phyloP scores from a whole-genome alignment of 2,888 invertebrate species.

The Bombylius discolor region DNA sequence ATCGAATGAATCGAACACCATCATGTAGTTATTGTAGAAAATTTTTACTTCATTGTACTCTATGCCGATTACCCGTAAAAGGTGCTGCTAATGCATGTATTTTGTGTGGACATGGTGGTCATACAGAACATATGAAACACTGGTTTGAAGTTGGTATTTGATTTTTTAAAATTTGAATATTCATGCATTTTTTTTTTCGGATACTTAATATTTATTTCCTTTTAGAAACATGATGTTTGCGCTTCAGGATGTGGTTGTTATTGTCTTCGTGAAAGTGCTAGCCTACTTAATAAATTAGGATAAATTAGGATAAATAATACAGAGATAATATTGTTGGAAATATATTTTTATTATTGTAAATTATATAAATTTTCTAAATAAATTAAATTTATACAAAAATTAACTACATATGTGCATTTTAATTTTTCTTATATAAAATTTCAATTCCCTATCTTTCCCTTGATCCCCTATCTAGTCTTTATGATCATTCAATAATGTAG shows the following conservation, averaged over 20 bases:
- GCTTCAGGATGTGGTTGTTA: constrained; percentile 88
- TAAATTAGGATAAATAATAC: too few species aligned
- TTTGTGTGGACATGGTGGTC: constrained; percentile 88
- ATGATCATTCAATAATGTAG: too few species aligned
- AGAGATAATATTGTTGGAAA: too few species aligned
- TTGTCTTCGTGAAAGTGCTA: constrained; percentile 59
- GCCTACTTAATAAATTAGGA: background rate
- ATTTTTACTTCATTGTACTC: constrained; percentile 62
- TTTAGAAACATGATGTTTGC: constrained; percentile 56
- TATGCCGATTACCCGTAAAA: constrained; percentile 76
- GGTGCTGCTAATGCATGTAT: constrained; percentile 76
- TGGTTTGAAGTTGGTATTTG: constrained; percentile 51
- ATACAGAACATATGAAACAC: constrained; percentile 65
- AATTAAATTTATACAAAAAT: too few species aligned
- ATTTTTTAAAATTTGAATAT: background rate
- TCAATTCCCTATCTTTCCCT: too few species aligned
- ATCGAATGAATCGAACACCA: constrained; percentile 49
- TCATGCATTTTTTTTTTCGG: too few species aligned
- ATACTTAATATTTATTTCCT: constrained; percentile 15
- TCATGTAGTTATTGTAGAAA: constrained; percentile 62
- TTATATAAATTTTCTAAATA: too few species aligned
- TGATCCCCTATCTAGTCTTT: too few species aligned
- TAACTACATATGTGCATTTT: too few species aligned
- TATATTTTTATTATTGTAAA: too few species aligned
- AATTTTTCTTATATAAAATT: too few species aligned